Evolutionary conservation across 2,113 vertebrate genomes (phyloP).

Genomic region (Thalassarche chlororhynchos): DNA sequence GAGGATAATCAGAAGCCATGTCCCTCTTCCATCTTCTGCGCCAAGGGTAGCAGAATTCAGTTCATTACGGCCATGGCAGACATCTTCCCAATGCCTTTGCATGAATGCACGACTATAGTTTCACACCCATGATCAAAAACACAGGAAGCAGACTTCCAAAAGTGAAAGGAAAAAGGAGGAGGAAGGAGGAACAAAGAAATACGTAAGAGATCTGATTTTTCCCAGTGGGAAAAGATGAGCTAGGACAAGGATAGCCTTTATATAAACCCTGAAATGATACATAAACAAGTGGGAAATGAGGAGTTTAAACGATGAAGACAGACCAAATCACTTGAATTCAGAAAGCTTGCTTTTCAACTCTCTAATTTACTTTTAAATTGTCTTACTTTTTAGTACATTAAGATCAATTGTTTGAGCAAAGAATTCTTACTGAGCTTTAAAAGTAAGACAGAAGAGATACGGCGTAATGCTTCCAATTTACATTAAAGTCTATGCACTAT

Average conservation of each 20-base stretch:
- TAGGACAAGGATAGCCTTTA: neutral
- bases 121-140: neutral
- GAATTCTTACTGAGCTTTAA: constrained; percentile 25
- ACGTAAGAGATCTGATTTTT: neutral
- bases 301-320: neutral
- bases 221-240: neutral
- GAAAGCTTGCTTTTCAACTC: neutral
- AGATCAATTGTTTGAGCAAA: constrained; percentile 23
- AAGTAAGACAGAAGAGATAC: constrained; percentile 30
- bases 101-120: neutral
- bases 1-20: neutral
- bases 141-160: neutral
- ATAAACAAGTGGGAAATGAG: neutral
- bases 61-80: neutral
- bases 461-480: constrained; percentile 40
- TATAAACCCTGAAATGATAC: neutral
- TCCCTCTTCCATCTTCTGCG: neutral
- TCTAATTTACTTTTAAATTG: constrained; percentile 43
- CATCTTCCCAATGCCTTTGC: neutral
- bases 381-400: constrained; percentile 43
- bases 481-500: constrained; percentile 44
- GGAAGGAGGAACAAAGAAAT: neutral
- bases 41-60: neutral
- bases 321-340: neutral
- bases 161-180: neutral